Percentiles rank a stretch among this genome's conserved stretches.
These are phyloP conservation scores for Lagorchestes hirsutus DNA, from an alignment of 2,797 vertebrate species.

Conservation along the genomic window DNA sequence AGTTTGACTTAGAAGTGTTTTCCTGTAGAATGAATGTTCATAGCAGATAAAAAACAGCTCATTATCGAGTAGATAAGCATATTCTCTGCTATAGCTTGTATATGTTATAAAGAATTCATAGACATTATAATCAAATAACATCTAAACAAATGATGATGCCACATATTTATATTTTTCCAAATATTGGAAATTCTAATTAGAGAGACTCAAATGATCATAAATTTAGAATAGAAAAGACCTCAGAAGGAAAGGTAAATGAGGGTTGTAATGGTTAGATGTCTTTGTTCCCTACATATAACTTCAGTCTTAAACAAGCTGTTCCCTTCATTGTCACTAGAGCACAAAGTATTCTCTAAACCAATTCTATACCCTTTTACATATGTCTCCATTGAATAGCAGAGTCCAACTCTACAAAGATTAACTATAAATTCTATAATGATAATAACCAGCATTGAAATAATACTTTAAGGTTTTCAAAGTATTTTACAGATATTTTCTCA, in stretches of 20 bases:
- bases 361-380: neutral
- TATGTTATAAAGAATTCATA: neutral
- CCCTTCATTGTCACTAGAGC: neutral
- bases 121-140: neutral
- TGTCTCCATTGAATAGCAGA: neutral
- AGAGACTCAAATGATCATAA: neutral
- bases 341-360: neutral
- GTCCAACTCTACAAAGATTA: neutral
- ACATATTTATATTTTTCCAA: neutral
- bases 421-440: neutral
- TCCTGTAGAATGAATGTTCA: neutral
- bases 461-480: neutral
- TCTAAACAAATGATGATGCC: neutral
- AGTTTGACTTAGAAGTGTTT: neutral
- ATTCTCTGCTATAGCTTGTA: neutral
- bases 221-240: neutral
- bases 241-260: neutral
- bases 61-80: neutral
- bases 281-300: neutral
- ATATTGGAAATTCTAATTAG: neutral
- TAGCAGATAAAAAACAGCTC: neutral
- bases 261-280: no score
- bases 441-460: neutral
- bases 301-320: neutral
- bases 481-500: neutral